These are phyloP conservation scores for Catharus bicknelli DNA, from an alignment of 2,113 vertebrate genomes.

Conservation along the genomic window DNA sequence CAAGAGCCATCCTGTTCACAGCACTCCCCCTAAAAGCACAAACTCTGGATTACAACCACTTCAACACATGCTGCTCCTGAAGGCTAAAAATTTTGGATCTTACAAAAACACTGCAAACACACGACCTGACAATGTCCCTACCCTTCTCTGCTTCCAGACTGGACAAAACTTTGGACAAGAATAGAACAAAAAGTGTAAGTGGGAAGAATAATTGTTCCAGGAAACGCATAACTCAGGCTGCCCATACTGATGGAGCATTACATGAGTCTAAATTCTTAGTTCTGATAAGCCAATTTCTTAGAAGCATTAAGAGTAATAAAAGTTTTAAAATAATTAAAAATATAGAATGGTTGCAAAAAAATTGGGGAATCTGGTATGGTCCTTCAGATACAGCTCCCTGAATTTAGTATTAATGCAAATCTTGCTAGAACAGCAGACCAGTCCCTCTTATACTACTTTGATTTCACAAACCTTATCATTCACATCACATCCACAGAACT, in stretches of 20 bases:
- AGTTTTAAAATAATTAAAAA: neutral
- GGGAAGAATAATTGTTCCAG: neutral
- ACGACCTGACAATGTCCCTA: neutral
- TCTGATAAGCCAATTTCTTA: neutral
- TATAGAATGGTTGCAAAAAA: neutral
- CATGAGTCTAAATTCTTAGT: neutral
- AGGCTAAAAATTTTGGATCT: neutral
- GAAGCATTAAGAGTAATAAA: neutral
- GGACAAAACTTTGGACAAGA: neutral
- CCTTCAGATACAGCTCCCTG: neutral
- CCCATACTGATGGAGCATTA: neutral
- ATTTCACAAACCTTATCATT: neutral
- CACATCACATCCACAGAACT: neutral
- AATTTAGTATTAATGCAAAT: neutral
- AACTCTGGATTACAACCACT: neutral
- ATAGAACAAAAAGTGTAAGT: neutral
- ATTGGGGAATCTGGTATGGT: neutral
- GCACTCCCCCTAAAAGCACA: neutral
- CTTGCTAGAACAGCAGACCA: neutral
- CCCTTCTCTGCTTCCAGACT: neutral
- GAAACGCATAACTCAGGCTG: neutral
- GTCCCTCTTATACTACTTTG: neutral
- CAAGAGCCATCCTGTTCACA: neutral
- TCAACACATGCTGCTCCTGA: neutral
- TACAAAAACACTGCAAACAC: neutral